A percentile compares a stretch with the other conserved stretches of the same genome.
phyloP scores from a whole-genome alignment of 2,888 invertebrate genomes.

The Caenorhabditis angaria region DNA sequence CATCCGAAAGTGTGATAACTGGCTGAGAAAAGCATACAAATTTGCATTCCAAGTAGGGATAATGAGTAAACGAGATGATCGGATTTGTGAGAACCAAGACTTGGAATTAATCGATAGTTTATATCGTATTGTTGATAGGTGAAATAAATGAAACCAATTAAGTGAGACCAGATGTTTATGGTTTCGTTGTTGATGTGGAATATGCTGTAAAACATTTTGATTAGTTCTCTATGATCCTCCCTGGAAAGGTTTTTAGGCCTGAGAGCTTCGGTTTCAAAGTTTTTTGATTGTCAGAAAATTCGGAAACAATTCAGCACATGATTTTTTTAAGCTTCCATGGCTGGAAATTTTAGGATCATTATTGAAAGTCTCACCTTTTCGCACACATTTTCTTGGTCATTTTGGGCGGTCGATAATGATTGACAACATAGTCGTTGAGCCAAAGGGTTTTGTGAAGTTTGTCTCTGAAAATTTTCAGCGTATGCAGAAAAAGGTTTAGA shows the following conservation, averaged over 20 bases:
- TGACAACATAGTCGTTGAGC: slow-evolving; percentile 68
- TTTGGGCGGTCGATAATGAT: slow-evolving; percentile 72
- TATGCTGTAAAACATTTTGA: slow-evolving; percentile 78
- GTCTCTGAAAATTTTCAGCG: slow-evolving; percentile 48
- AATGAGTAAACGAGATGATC: slow-evolving; percentile 87
- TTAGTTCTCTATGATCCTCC: neutral
- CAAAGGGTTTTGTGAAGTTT: slow-evolving; percentile 58
- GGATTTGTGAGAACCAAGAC: slow-evolving; percentile 80
- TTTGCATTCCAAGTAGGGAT: slow-evolving; percentile 87
- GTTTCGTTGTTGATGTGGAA: slow-evolving; percentile 98
- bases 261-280: neutral
- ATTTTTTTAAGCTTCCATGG: no score
- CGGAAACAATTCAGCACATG: no score
- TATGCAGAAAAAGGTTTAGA: no score
- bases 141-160: slow-evolving; percentile 79
- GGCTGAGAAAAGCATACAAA: slow-evolving; percentile 90
- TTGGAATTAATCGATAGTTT: slow-evolving; percentile 76
- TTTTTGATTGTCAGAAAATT: no score
- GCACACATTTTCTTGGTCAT: slow-evolving; percentile 85
- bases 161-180: slow-evolving; percentile 95
- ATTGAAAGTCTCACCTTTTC: slow-evolving; percentile 79
- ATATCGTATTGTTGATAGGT: slow-evolving; percentile 86
- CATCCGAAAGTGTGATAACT: slow-evolving; percentile 94
- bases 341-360: neutral
- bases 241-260: no score